A percentile compares a stretch with the other conserved stretches of the same genome.
phyloP scores from a whole-genome alignment of 1,140 invertebrate genomes.

The Charaxes varanes region DNA sequence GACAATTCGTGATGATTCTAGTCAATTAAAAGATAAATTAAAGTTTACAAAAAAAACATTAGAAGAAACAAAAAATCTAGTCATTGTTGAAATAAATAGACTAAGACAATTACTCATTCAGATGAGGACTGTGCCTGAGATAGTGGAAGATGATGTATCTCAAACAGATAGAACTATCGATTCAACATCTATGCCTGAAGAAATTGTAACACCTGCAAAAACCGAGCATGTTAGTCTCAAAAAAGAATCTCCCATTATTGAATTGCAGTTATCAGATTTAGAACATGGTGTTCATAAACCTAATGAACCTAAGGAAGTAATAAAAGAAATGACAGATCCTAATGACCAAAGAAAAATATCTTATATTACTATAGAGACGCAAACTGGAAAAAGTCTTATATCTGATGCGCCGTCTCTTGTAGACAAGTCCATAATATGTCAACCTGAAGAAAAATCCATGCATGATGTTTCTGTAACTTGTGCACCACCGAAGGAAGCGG shows the following conservation, averaged over 20 bases:
- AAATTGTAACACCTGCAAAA: constrained; percentile 63
- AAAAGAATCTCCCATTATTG: not conserved
- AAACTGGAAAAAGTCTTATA: constrained; percentile 75
- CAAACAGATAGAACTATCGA: constrained; percentile 77
- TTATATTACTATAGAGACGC: constrained; percentile 68
- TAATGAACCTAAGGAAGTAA: constrained; percentile 17
- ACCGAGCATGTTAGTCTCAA: constrained; percentile 15
- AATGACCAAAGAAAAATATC: constrained; percentile 12
- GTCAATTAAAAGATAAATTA: constrained; percentile 76
- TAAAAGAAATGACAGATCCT: constrained; percentile 22
- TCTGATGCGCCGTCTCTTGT: constrained; percentile 43
- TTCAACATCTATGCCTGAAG: constrained; percentile 77
- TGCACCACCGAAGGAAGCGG: constrained; percentile 71
- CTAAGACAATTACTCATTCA: constrained; percentile 64
- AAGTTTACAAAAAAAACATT: constrained; percentile 73
- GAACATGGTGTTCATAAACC: constrained; percentile 15
- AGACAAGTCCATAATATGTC: constrained; percentile 61
- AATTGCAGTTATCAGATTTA: constrained; percentile 5
- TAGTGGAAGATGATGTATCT: constrained; percentile 62
- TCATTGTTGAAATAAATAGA: constrained; percentile 74
- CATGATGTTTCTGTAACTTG: constrained; percentile 70
- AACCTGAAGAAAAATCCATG: constrained; percentile 42
- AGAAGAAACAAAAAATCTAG: constrained; percentile 73
- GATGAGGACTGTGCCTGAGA: constrained; percentile 49
- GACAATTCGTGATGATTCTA: constrained; percentile 73